Evolutionary conservation across 1,140 invertebrate species (phyloP), one percentile per base, ranked within the genome.

Genomic region (Hycleus phaleratus): DNA sequence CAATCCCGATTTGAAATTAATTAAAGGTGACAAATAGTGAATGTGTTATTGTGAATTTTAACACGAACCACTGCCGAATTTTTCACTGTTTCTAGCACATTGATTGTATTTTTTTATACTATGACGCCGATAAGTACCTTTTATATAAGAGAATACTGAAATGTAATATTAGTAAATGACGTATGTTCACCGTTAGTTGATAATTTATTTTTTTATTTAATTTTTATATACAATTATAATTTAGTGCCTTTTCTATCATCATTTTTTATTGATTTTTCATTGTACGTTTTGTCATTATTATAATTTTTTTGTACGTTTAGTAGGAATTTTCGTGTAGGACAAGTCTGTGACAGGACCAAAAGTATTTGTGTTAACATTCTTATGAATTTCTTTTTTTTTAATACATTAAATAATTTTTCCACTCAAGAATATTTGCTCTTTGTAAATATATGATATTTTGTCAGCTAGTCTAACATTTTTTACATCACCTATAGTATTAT

Each of bases 1-100:
- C 55, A 72, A 72, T 67, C 70, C 70, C 3, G 70, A 66, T 26
- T 49, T 70, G 25, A 57, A 60, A 18, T 25, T 55, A 49, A 52
- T 48, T 24, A 45, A 46, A 26, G 38, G 10, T 11, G 51, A 53
- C 4, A 26, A 53, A 18, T 18, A 18, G 42, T 32, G 32, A 32
- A 32, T 18, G 32, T 32, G 32, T 7, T 32, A 32, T 32, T 32
- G 32, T 32, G 32, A 32, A 32, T 7, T 5, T 32, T 32, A 7
- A 47, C n/a, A 38, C 9, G 10, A 49, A 38, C 26, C 40, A 53
- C 51, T 53, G 51, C 51, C 51, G 44, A 43, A 18, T 9, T 10
- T 26, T 53, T 42, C 10, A 7, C 11, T 53, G 2, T 45, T 49
- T 49, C 10, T 32, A n/a, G 18, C 38, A 26, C 11, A 8, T 42